These are phyloP conservation scores for Tenthredo scrophulariae DNA, from an alignment of 2,888 invertebrate genomes.

Conservation along the genomic window DNA sequence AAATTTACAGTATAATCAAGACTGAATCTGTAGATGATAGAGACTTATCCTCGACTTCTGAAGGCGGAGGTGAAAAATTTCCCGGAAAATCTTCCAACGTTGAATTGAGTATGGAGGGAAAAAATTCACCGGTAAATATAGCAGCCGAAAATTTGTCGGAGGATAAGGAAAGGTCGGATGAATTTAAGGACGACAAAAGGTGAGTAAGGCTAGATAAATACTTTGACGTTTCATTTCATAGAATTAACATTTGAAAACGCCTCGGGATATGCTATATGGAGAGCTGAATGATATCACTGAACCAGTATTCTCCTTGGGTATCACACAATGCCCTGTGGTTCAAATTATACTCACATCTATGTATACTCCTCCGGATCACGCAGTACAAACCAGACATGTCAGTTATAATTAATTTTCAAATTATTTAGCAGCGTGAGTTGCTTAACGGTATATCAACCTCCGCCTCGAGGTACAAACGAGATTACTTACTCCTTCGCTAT, in stretches of 20 bases:
- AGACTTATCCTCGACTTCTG: neutral
- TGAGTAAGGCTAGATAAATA: conserved; percentile 50
- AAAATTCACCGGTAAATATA: conserved; percentile 48
- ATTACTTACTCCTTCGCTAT: conserved; percentile 26
- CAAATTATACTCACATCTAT: neutral
- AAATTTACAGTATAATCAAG: conserved; percentile 66
- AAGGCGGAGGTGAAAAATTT: neutral
- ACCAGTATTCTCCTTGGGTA: conserved; percentile 13
- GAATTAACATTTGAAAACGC: conserved; percentile 33
- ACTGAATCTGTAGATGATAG: conserved; percentile 48
- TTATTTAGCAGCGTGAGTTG: conserved; percentile 27
- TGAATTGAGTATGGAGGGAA: conserved; percentile 13
- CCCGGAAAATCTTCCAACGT: neutral
- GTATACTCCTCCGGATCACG: neutral
- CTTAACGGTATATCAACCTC: neutral
- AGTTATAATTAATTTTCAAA: conserved; percentile 26
- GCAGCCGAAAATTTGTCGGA: conserved; percentile 61
- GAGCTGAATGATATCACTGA: conserved; percentile 41
- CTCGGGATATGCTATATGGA: neutral
- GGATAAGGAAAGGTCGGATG: conserved; percentile 65
- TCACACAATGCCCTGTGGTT: conserved; percentile 16
- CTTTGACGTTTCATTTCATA: conserved; percentile 29
- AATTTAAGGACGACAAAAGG: conserved; percentile 71
- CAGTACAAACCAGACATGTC: neutral
- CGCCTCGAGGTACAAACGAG: neutral